phyloP scores from a whole-genome alignment of 2,888 invertebrate species.

The Apotomis turbidana region DNA sequence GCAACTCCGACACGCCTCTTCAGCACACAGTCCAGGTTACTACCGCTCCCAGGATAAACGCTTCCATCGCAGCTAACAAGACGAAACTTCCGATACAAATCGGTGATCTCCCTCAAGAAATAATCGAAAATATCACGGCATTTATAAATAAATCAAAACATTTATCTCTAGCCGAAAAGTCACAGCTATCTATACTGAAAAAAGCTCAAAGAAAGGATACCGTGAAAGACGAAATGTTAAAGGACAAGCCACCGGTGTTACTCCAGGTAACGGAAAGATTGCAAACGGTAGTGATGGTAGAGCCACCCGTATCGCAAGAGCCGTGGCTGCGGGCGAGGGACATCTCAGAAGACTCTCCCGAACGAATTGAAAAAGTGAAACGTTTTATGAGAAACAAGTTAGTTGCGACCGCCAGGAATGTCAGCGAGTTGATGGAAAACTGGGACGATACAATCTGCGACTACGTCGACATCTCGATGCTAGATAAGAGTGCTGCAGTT shows the following conservation, averaged over 20 bases:
- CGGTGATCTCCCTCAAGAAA: slow-evolving; percentile 3
- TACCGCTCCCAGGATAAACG: neutral
- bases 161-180: slow-evolving; percentile 68
- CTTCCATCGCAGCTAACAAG: neutral
- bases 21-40: slow-evolving; percentile 1
- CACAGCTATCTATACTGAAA: slow-evolving; percentile 69
- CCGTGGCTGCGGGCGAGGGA: slow-evolving; percentile 56
- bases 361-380: slow-evolving; percentile 60
- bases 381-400: slow-evolving; percentile 69
- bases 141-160: slow-evolving; percentile 39
- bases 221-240: slow-evolving; percentile 46
- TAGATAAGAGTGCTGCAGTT: slow-evolving; percentile 43
- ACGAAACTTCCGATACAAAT: neutral
- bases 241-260: slow-evolving; percentile 69
- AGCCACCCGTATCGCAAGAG: slow-evolving; percentile 54
- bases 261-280: slow-evolving; percentile 63
- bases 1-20: slow-evolving; percentile 15
- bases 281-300: slow-evolving; percentile 69
- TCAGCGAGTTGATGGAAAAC: slow-evolving; percentile 70
- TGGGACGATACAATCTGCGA: slow-evolving; percentile 76
- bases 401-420: slow-evolving; percentile 60
- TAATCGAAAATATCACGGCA: slow-evolving; percentile 9
- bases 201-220: slow-evolving; percentile 67
- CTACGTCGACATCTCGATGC: slow-evolving; percentile 66
- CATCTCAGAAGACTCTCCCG: slow-evolving; percentile 59